Evolutionary conservation across 2,113 vertebrate species (phyloP).

Genomic region (Engystomops pustulosus): DNA sequence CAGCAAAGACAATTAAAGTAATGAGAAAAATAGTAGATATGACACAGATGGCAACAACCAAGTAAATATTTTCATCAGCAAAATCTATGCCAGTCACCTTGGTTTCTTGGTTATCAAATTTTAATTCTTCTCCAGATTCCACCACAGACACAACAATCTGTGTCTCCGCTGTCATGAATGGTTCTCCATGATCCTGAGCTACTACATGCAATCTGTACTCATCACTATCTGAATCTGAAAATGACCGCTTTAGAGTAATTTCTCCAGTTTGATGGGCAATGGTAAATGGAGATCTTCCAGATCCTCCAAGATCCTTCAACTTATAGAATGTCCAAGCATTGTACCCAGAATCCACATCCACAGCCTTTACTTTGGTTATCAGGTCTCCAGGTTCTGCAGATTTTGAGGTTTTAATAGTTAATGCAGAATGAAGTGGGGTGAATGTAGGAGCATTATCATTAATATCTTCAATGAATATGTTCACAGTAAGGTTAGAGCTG

Average conservation of each 20-base stretch:
- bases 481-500: not conserved
- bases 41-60: slow-evolving; percentile 67
- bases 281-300: not conserved
- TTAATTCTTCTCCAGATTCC: slow-evolving; percentile 1
- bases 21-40: slow-evolving; percentile 57
- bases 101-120: slow-evolving; percentile 2
- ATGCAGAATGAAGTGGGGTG: not conserved
- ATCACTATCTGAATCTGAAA: not conserved
- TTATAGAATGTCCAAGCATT: not conserved
- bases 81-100: not conserved
- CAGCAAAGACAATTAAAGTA: not conserved
- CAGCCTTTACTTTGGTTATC: not conserved
- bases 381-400: not conserved
- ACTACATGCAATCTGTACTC: not conserved
- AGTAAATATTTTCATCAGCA: slow-evolving; percentile 64
- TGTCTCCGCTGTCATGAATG: not conserved
- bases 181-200: not conserved
- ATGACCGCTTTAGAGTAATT: not conserved
- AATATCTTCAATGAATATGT: not conserved
- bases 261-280: not conserved
- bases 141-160: not conserved
- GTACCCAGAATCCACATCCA: not conserved
- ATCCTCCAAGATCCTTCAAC: not conserved
- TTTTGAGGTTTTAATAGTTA: not conserved
- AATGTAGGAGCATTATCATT: slow-evolving; percentile 1